Percentiles rank a stretch among this genome's conserved stretches.
Evolutionary conservation across 2,888 invertebrate genomes (phyloP).

Genomic region (Petrolisthes cinctipes): DNA sequence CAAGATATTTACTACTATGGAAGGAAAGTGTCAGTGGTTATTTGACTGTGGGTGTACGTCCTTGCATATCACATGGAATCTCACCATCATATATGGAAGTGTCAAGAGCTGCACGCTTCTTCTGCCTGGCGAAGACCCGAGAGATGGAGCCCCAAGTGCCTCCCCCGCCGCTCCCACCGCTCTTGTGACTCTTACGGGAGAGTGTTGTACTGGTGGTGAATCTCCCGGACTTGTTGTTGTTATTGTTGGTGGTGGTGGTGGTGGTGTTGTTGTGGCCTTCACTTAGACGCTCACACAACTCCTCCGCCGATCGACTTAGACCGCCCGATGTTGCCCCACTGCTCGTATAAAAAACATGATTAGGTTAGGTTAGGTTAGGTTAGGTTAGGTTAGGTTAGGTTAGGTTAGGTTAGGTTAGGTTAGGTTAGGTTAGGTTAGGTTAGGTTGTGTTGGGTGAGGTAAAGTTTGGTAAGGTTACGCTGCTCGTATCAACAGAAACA

Average conservation of each 20-base stretch:
- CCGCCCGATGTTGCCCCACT: constrained; percentile 55
- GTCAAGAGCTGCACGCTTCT: constrained; percentile 75
- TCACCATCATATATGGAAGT: constrained; percentile 61
- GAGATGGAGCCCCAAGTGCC: constrained; percentile 93
- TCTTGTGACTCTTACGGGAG: constrained; percentile 69
- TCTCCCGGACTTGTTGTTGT: constrained; percentile 60
- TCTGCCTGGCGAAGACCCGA: constrained; percentile 85
- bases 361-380: no score
- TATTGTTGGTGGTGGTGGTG: no score
- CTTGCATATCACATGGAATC: background rate
- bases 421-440: no score
- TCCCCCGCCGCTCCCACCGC: constrained; percentile 76
- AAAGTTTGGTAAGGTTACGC: no score
- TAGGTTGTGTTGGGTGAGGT: no score
- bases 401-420: no score
- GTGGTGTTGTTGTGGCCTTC: constrained; percentile 66
- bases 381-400: background rate
- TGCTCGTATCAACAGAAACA: no score
- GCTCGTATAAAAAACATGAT: background rate
- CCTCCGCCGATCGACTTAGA: constrained; percentile 78
- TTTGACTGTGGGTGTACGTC: no score
- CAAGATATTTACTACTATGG: no score
- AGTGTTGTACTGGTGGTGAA: constrained; percentile 66
- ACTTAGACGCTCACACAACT: constrained; percentile 72
- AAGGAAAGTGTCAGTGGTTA: no score